Base-by-base conservation (phyloP, 2,797 vertebrate species). In the Crenichthys baileyi region DNA sequence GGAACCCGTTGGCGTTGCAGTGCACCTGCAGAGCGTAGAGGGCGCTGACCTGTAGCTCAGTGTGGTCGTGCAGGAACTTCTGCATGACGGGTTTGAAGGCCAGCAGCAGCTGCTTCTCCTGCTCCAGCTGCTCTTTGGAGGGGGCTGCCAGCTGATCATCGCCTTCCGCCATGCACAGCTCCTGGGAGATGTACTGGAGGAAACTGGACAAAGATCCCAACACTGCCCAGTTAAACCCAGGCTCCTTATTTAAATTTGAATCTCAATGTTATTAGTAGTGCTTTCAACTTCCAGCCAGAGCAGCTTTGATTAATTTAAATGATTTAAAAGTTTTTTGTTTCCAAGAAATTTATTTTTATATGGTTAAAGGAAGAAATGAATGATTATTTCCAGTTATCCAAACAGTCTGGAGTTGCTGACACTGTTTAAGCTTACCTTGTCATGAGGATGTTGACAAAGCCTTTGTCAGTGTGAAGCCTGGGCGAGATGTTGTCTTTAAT, bases 401-500 rank as follows among this genome's bases (percentile, higher is more conserved):
- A 50, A 22, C 15, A 13, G n/a, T 12, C n/a, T 6, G 8, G 24
- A 26, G 3, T 8, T 60, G 13, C 24, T 26, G 4, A 9, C 13
- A 26, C 22, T 0, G 39, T n/a, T 46, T n/a, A 11, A n/a, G 74
- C 26, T 18, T 36, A 99, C 98, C 98, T 99, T 92, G 98, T 99
- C 97, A 99, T 97, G 94, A 99, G 97, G 95, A 99, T 99, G 97
- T 99, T 99, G 94, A 99, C 97, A 93, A 99, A 99, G 95, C 98
- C 98, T 95, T 98, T 99, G 94, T 99, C 98, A 39, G 97, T 96
- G 96, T 99, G 98, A 83, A 99, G 97, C 94, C 97, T 98, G 84
- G 97, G 97, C 82, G 98, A 99, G 94, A 99, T 98, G 94, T 99
- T 99, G 94, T 99, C 98, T 94, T 99, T 99, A 91, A 99, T 99